Base-by-base conservation (phyloP, 1,140 invertebrate species). In the Atta texana region DNA sequence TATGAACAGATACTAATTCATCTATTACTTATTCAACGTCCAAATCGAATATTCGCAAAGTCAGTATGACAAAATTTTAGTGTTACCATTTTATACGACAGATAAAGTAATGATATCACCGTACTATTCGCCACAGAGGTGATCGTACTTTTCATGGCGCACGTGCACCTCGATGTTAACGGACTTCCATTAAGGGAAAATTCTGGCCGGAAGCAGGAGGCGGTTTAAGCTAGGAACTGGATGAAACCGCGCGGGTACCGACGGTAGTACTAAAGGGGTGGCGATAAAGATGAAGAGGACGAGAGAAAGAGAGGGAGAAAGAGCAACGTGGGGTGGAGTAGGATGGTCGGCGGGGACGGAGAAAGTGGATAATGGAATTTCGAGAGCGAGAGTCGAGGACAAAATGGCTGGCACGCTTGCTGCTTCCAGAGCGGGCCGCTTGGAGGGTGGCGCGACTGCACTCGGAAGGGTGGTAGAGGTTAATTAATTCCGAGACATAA, bases 401-500 rank as follows among this genome's bases (percentile, higher is more conserved):
- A 92, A 94, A 93, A 93, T 93, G 93, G 91, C 90, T 94, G 92
- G 92, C 91, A 92, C 91, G 92, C 87, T 87, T 63, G 89, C 64
- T 88, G 91, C 88, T 92, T 87, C 80, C 69, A 87, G 72, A 86
- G 51, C 82, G 80, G 87, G 68, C 76, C 71, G 81, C 74, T 82
- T 76, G 86, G 86, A 90, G 88, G 86, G 88, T 85, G 88, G 85
- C 82, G 72, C 63, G 88, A 80, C 87, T 87, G 88, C 87, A 88
- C 87, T 90, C 87, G 89, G 77, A 90, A 88, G 93, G 92, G 91
- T 92, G 93, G 92, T 93, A 90, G 39, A 44, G 94, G 94, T 94
- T 94, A 94, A 94, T 94, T 94, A 94, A 94, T 94, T 94, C 94
- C 93, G 92, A 92, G 90, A 92, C 93, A 94, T 94, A 93, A 94